phyloP scores from a whole-genome alignment of 1,140 invertebrate species.

The Procambarus clarkii region DNA sequence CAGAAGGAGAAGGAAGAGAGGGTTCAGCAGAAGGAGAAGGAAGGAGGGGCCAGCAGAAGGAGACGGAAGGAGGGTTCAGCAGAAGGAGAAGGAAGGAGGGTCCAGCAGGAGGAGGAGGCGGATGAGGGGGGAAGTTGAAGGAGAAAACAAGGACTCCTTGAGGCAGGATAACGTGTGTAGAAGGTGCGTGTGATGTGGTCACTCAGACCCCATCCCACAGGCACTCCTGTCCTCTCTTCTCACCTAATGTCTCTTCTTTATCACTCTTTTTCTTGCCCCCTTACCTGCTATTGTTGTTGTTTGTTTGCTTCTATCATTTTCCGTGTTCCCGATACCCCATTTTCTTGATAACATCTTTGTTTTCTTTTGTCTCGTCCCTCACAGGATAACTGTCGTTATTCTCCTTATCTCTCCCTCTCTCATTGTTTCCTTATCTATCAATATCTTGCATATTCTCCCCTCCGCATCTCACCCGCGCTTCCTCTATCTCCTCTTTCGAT shows the following conservation, averaged over 20 bases:
- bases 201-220: background rate
- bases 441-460: background rate
- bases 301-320: no score
- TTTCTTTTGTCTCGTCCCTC: no score
- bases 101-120: background rate
- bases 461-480: conserved; percentile 1
- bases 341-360: no score
- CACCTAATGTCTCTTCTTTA: no score
- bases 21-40: background rate
- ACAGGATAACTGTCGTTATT: no score
- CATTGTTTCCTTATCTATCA: background rate
- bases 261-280: no score
- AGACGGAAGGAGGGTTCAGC: no score
- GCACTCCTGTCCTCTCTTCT: background rate
- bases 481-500: conserved; percentile 4
- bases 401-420: background rate
- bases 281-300: no score
- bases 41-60: no score
- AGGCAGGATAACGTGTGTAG: background rate
- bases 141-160: no score
- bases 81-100: background rate
- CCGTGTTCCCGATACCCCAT: no score
- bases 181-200: background rate
- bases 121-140: background rate
- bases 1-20: background rate